Evolutionary conservation across 1,140 invertebrate genomes (phyloP), one percentile per base, ranked within the genome.

Genomic region (Neelides sp.): DNA sequence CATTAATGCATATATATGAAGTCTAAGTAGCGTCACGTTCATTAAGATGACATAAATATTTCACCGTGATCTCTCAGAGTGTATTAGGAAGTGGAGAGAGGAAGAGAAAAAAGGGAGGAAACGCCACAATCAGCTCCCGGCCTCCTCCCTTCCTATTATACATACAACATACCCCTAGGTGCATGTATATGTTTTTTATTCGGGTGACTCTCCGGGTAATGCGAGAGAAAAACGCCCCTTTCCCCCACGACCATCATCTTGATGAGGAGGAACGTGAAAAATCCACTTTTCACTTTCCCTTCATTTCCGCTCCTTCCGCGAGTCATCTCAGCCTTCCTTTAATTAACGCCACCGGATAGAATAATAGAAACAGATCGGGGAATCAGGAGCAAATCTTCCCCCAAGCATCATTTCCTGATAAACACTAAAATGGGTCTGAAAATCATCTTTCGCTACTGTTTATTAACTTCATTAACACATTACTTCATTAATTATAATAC

Each of bases 31-130:
- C 48, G 48, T 58, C 56, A 58, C 56, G 56, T 58, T 58, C 56
- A 58, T 58, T 58, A 58, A 58, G 49, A 51, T 51, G 56, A 52
- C 56, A 58, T 54, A 58, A 58, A 58, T 58, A 57, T 57, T 52
- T 52, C 44, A 56, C 49, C 48, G 45, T 28, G 48, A 55, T 51
- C 54, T 47, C n/a, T n/a, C n/a, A n/a, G n/a, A n/a, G n/a, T n/a
- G n/a, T n/a, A n/a, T n/a, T n/a, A n/a, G n/a, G n/a, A 41, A 56
- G 7, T 32, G 7, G 28, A 32, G 28, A 8, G n/a, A 32, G 28
- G n/a, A 32, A 32, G 28, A 32, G 7, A 46, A 56, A 42, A 26
- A n/a, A n/a, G n/a, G n/a, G n/a, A n/a, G n/a, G n/a, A n/a, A n/a
- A n/a, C n/a, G n/a, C n/a, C n/a, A n/a, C n/a, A n/a, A n/a, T n/a